Base-by-base conservation (phyloP, 2,888 invertebrate genomes). In the Andrena camellia region DNA sequence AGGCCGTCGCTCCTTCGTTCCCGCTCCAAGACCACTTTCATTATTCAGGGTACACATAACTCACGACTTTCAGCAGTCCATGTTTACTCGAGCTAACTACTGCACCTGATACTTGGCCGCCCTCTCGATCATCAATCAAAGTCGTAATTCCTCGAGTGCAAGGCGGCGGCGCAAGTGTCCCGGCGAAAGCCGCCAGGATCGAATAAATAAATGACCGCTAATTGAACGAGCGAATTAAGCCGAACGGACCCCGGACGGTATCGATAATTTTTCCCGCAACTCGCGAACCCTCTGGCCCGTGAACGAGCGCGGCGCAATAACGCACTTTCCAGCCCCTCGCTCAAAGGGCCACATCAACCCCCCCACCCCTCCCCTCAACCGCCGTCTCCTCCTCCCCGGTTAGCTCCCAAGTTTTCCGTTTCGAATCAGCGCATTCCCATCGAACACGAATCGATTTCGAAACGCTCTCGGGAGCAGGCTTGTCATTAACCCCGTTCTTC, bases 401-500 rank as follows among this genome's bases (percentile, higher is more conserved):
- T 83, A 76, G 83, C 71, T 83, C 17, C 68, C 78, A 75, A 83
- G 84, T 83, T 84, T 78, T 84, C 83, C 84, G 75, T 78, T 78
- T 76, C 84, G 83, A 83, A 84, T 83, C 83, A 83, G 72, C 77
- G 74, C 73, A 75, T 80, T 78, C 78, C 64, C 85, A 76, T 77
- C 69, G 85, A 83, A 83, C 85, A 67, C 74, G 77, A 83, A 85
- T 86, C 86, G 86, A 86, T 86, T 83, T 70, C 78, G 83, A 86
- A 80, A 85, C 75, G 85, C 75, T 78, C 85, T 75, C 72, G 83
- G 73, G 80, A 73, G 73, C 72, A 57, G 71, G 76, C 80, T 86
- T 86, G 89, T 88, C 85, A 87, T 88, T 88, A 88, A 87, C 81
- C 85, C 79, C 82, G 83, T 88, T 82, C 82, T 74, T 88, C 85